Conservation (phyloP, 2,888 invertebrate genomes). For the Allygus modestus region DNA sequence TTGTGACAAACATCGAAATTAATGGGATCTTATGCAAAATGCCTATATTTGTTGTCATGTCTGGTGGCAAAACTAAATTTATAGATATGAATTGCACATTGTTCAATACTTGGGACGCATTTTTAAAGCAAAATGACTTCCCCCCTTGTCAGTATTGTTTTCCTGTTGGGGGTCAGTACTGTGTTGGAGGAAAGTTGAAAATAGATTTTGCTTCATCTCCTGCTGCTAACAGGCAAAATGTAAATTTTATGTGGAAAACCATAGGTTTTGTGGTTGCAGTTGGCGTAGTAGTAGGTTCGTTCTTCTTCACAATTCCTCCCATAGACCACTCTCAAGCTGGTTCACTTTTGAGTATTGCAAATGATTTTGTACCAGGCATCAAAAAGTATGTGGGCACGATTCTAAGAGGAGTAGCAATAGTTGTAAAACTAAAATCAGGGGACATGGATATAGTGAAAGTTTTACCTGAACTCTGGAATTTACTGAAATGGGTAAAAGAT, state of each 20-base stretch:
- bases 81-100: neutral
- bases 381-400: neutral
- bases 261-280: neutral
- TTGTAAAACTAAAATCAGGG: neutral
- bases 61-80: neutral
- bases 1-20: constrained; percentile 5
- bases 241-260: neutral
- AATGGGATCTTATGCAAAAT: neutral
- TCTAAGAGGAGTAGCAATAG: neutral
- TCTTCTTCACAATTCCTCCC: neutral
- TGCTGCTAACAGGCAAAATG: neutral
- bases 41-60: neutral
- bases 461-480: neutral
- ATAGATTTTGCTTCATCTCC: constrained; percentile 14
- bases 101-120: neutral
- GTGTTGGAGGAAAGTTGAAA: neutral
- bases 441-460: too few relatives aligned
- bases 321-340: neutral
- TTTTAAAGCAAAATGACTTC: neutral
- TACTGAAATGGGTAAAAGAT: neutral
- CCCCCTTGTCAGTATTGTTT: constrained; percentile 30
- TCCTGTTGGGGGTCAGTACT: neutral
- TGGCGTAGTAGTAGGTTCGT: neutral
- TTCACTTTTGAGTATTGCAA: neutral
- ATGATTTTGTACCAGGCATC: neutral